Conservation (phyloP, 2,888 invertebrate genomes). For the Candidula unifasciata region DNA sequence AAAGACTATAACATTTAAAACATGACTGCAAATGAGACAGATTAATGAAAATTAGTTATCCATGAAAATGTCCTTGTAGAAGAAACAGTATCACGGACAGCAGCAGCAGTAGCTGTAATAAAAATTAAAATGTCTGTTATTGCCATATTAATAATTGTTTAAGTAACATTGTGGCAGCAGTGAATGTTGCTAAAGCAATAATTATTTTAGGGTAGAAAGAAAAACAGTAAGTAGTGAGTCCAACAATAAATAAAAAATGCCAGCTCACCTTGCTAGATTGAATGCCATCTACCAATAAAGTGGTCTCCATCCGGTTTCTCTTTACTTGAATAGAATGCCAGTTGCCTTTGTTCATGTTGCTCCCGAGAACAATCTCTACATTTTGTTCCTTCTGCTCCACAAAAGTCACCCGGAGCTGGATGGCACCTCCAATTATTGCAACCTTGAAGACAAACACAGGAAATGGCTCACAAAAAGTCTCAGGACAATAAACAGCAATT, state of each 20-base stretch:
- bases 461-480: too few relatives aligned
- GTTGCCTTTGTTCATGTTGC: constrained; percentile 70
- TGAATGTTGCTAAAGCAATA: background rate
- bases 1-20: too few relatives aligned
- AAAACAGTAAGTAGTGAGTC: background rate
- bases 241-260: too few relatives aligned
- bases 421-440: constrained; percentile 75
- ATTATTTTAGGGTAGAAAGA: background rate
- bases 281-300: constrained; percentile 69
- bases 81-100: too few relatives aligned
- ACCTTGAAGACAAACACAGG: constrained; percentile 51
- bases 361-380: constrained; percentile 63
- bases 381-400: constrained; percentile 69
- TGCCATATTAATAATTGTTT: too few relatives aligned
- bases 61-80: too few relatives aligned
- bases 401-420: constrained; percentile 83
- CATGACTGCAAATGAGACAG: too few relatives aligned
- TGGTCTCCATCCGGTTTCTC: constrained; percentile 78
- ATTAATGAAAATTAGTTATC: too few relatives aligned
- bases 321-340: constrained; percentile 71
- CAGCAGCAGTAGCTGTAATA: too few relatives aligned
- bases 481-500: too few relatives aligned
- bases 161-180: too few relatives aligned
- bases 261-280: constrained; percentile 57
- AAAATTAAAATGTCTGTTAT: too few relatives aligned